Base-by-base conservation (phyloP, 2,797 vertebrate genomes). In the Rhynchonycteris naso region DNA sequence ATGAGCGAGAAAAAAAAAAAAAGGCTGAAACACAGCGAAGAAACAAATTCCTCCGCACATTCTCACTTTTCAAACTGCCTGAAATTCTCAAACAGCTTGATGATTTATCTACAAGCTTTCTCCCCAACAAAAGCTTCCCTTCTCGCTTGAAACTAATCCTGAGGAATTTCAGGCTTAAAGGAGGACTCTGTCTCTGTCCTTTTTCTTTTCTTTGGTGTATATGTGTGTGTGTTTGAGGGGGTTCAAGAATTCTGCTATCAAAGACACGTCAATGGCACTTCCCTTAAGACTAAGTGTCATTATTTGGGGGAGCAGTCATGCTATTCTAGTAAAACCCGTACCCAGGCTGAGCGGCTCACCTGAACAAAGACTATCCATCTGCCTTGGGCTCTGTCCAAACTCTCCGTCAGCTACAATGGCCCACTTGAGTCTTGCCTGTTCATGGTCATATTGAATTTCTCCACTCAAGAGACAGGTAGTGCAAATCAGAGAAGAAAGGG, bases 131-230 rank as follows among this genome's bases (percentile, higher is more conserved):
- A 90, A 66, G 28, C 86, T 94, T 84, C 8, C 90, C 16, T 82
- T 69, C 47, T 54, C 86, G 21, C 74, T 90, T 96, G 65, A 79
- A 94, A 94, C 56, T 11, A 95, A 90, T 76, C 6, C 71, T 24
- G n/a, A 71, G 43, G 92, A 91, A 94, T 90, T 94, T 2, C 1
- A 10, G 28, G 58, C n/a, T 75, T 91, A 66, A 94, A 95, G 33
- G n/a, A 54, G 19, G 83, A 66, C 18, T 56, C 21, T 59, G 19
- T 59, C 19, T 72, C 9, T 52, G 43, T 43, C 43, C 8, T 43
- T 43, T 43, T 43, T 43, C 43, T 5, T 81, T 10, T 56, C 10
- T 38, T 30, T 28, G 0, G 35, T 50, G 61, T 33, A 22, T 38
- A 2, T 24, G 30, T 19, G 15, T 61, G n/a, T 28, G 18, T 22